These are phyloP conservation scores for Pogonomyrmex barbatus DNA, from an alignment of 1,140 invertebrate species.

Conservation along the genomic window DNA sequence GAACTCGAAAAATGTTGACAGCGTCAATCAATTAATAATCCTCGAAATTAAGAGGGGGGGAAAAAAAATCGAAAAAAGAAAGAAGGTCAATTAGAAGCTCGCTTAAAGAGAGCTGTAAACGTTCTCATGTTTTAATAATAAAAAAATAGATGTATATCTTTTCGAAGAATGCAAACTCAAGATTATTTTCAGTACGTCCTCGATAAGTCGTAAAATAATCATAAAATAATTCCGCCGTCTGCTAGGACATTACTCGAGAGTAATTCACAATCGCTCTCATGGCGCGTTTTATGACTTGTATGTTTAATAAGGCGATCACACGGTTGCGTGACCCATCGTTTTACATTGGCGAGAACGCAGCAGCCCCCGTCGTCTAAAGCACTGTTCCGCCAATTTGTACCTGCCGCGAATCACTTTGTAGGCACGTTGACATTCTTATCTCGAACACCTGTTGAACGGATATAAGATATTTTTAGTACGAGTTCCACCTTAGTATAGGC, in stretches of 20 bases:
- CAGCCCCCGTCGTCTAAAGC: not conserved
- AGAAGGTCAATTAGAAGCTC: not conserved
- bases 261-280: not conserved
- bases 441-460: constrained; percentile 66
- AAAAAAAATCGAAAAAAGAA: not conserved
- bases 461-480: constrained; percentile 64
- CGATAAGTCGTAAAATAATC: not conserved
- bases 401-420: constrained; percentile 23
- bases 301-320: constrained; percentile 4
- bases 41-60: not conserved
- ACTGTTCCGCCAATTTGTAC: not conserved
- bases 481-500: constrained; percentile 33
- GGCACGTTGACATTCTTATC: constrained; percentile 56
- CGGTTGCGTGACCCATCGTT: constrained; percentile 17
- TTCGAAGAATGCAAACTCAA: not conserved
- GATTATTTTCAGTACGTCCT: not conserved
- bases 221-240: not conserved
- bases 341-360: not conserved
- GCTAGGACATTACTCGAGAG: not conserved
- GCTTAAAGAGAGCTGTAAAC: not conserved
- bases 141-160: not conserved
- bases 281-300: not conserved
- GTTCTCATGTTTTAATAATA: not conserved
- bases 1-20: not conserved
- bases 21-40: not conserved